These are phyloP conservation scores for Parasteatoda lunata DNA, from an alignment of 2,888 invertebrate genomes.

Conservation along the genomic window DNA sequence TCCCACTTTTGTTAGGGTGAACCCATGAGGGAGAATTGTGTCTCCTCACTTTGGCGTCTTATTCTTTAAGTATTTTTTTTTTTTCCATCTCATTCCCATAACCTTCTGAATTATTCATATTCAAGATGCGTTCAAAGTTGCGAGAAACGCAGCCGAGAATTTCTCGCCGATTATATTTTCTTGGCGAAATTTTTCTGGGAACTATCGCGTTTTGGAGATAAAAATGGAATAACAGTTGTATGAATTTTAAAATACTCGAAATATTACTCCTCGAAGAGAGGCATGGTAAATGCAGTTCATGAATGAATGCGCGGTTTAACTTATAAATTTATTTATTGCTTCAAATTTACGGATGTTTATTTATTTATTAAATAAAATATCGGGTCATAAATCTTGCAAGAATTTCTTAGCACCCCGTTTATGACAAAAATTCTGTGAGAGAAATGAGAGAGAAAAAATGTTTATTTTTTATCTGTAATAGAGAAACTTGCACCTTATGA, in stretches of 20 bases:
- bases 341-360: too few relatives aligned
- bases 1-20: conserved; percentile 28
- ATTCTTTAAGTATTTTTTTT: background rate
- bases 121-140: conserved; percentile 23
- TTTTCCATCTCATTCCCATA: conserved; percentile 15
- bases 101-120: conserved; percentile 47
- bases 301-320: background rate
- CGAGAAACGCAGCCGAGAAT: conserved; percentile 19
- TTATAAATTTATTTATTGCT: too few relatives aligned
- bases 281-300: background rate
- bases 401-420: too few relatives aligned
- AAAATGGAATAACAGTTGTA: conserved; percentile 27
- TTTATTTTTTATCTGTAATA: too few relatives aligned
- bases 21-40: conserved; percentile 31
- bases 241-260: background rate
- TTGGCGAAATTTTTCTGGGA: conserved; percentile 1
- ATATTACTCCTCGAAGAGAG: background rate
- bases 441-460: too few relatives aligned
- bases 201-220: background rate
- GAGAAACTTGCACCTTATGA: too few relatives aligned
- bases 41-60: background rate
- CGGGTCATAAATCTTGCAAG: too few relatives aligned
- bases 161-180: conserved; percentile 34
- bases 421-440: too few relatives aligned
- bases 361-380: too few relatives aligned